Evolutionary conservation across 2,888 invertebrate species (phyloP).

Genomic region (Mesoligia furuncula): DNA sequence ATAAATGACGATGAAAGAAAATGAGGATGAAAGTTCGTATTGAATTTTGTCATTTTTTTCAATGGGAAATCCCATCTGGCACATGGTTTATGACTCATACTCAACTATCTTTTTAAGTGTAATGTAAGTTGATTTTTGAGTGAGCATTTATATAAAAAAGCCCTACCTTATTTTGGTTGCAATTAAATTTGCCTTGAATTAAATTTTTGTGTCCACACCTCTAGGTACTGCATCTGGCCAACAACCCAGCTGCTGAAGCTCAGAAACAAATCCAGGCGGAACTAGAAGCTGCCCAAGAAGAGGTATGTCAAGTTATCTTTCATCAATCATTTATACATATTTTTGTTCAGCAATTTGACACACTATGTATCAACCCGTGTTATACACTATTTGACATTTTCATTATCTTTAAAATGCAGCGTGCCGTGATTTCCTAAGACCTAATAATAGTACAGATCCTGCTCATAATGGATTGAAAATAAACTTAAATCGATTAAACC

Average conservation of each 20-base stretch:
- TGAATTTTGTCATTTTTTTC: background rate
- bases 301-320: conserved; percentile 81
- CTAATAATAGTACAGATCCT: too few species aligned
- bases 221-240: conserved; percentile 91
- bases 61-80: background rate
- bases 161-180: background rate
- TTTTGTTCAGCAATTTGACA: background rate
- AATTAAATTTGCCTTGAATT: background rate
- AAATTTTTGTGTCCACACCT: conserved; percentile 14
- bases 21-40: background rate
- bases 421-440: too few species aligned
- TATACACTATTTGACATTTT: background rate
- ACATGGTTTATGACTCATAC: background rate
- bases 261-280: conserved; percentile 92
- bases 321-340: background rate
- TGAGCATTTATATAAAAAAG: background rate
- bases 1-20: background rate
- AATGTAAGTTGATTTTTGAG: background rate
- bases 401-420: background rate
- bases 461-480: too few species aligned
- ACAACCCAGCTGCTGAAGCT: conserved; percentile 94
- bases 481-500: too few species aligned
- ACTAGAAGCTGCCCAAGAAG: conserved; percentile 93
- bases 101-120: background rate
- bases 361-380: background rate